Base-by-base conservation (phyloP, 1,140 invertebrate genomes). In the Delia radicum region DNA sequence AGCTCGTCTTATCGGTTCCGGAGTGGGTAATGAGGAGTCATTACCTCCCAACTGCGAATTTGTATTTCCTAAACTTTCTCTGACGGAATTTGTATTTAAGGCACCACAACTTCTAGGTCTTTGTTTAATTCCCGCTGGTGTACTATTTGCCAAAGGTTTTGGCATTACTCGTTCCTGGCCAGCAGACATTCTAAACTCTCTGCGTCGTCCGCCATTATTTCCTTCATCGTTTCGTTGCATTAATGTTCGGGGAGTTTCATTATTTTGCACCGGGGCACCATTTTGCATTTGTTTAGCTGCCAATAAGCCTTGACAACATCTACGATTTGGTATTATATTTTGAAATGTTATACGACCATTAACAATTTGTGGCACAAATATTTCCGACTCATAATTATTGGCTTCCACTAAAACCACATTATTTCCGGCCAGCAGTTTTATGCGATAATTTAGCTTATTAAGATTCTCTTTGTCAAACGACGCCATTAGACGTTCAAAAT, bases 321-420 rank as follows among this genome's bases (percentile, higher is more conserved):
- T 73, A 0, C 82, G 76, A 28, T 78, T 78, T 0, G 80, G 80
- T 28, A 85, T 80, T 2, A 85, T 79, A 48, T 85, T 85, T 29
- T 80, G 80, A 2, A 85, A 77, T 29, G 76, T 79, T 13, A 85
- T 83, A 0, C 81, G 73, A 12, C 80, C 80, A 2, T 80, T 79
- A 7, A 82, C 69, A 28, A 85, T 85, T 13, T 80, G 78, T 2
- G 83, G 83, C 73, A 82, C 75, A 28, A 85, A 85, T 7, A 85
- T 76, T 63, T 85, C 83, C 6, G 77, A 76, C 27, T 84, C 81
- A 31, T 75, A 80, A 18, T 80, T 80, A 6, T 74, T 33, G 21
- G 77, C 79, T 0, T 83, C 79, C 3, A 85, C 78, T 55, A 85
- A 12, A 12, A 85, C 77, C 2, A 85, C 81, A 74, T 78, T 82